These are phyloP conservation scores for Hyposoter dolosus DNA, from an alignment of 2,888 invertebrate genomes.

Conservation along the genomic window DNA sequence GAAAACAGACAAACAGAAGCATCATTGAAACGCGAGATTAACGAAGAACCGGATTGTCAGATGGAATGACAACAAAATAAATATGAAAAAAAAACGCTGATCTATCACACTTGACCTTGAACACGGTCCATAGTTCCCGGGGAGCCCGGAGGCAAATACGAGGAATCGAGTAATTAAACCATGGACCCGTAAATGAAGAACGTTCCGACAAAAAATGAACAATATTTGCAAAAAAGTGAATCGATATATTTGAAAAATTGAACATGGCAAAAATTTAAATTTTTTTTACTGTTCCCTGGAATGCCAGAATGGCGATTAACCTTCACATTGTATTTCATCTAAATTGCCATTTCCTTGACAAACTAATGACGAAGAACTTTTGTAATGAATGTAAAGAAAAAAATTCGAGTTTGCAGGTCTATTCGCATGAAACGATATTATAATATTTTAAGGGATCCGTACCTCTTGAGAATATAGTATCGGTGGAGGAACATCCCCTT, in stretches of 20 bases:
- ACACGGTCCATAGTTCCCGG: constrained; percentile 63
- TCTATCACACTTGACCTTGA: constrained; percentile 50
- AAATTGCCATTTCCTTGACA: neutral
- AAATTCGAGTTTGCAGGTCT: constrained; percentile 30
- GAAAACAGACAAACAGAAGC: neutral
- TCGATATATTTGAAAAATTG: neutral
- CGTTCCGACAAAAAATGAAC: constrained; percentile 44
- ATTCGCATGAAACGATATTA: neutral
- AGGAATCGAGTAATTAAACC: constrained; percentile 55
- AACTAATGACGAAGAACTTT: constrained; percentile 37
- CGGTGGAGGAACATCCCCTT: constrained; percentile 47
- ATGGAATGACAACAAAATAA: constrained; percentile 37
- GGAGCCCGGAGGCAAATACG: constrained; percentile 37
- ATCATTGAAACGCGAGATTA: neutral
- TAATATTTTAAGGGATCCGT: constrained; percentile 24
- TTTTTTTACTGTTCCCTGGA: neutral
- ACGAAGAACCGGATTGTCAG: constrained; percentile 18
- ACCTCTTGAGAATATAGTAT: constrained; percentile 47
- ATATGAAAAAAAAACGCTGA: constrained; percentile 41
- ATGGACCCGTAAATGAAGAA: constrained; percentile 57
- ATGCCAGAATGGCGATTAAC: neutral
- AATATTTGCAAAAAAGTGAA: neutral
- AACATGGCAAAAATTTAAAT: neutral
- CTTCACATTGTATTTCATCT: neutral
- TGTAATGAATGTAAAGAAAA: constrained; percentile 54